Evolutionary conservation across 2,888 invertebrate genomes (phyloP).

Genomic region (Chaitophorus viminalis): DNA sequence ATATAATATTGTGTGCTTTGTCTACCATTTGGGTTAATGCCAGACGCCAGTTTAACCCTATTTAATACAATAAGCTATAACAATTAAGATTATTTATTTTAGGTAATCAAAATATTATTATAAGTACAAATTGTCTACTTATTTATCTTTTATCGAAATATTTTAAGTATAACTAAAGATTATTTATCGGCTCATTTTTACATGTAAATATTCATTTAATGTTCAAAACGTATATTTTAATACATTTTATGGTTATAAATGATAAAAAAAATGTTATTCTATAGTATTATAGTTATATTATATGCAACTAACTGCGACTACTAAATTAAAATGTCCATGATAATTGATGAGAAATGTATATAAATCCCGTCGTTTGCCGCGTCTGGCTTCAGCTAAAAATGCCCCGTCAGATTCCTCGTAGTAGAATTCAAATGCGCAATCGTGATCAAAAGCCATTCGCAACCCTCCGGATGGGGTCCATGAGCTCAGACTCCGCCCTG

Average conservation of each 20-base stretch:
- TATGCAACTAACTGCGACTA: not conserved
- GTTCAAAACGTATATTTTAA: not conserved
- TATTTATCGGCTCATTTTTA: not conserved
- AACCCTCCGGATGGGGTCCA: conserved; percentile 27
- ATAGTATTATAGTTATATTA: not conserved
- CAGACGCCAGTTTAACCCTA: not conserved
- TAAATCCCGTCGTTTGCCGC: not conserved
- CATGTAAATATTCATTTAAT: not conserved
- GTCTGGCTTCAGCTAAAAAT: not conserved
- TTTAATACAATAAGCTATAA: not conserved
- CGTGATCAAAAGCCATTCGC: conserved; percentile 44
- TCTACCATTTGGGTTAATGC: conserved; percentile 27
- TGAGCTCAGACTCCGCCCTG: conserved; percentile 53
- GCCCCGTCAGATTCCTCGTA: not conserved
- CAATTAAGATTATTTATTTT: conserved; percentile 45
- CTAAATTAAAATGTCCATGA: not conserved
- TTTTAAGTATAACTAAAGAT: no score
- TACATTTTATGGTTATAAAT: no score
- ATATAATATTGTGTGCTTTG: not conserved
- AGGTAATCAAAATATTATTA: not conserved
- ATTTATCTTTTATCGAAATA: no score
- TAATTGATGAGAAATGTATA: not conserved
- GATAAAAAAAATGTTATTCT: no score
- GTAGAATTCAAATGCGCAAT: conserved; percentile 36
- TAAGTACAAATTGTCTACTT: not conserved